Evolutionary conservation across 1,140 invertebrate genomes (phyloP), one percentile per base, ranked within the genome.

Genomic region (Drosophila gunungcola): DNA sequence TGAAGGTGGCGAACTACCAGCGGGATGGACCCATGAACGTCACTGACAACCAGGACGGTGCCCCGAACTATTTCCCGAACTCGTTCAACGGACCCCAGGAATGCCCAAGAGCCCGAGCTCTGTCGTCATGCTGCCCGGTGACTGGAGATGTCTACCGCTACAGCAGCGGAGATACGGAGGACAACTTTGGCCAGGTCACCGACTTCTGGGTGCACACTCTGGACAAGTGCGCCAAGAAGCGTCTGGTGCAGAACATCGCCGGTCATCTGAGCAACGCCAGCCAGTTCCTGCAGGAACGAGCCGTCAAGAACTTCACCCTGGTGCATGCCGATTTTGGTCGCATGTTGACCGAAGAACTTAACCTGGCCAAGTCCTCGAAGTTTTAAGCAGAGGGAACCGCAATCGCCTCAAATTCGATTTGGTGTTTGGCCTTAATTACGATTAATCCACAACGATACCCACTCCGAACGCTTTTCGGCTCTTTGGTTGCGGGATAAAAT

Each of bases 31-130:
- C 95, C 7, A 95, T 95, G 94, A 93, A 93, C 10, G 91, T 94
- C 12, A 92, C 93, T 79, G 93, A 94, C 58, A 96, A 95, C 81
- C 95, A 96, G 94, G 95, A 94, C 43, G 96, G 96, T 39, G 96
- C 96, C 11, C 98, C 98, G 2, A 99, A 99, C 93, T 99, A 99
- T 92, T 98, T 95, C 93, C 98, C 98, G 0, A 99, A 99, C 93
- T 98, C 97, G 67, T 99, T 99, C 93, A 93, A 93, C 67, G 98
- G 98, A 0, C 97, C 97, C 0, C 92, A 94, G 34, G 94, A 95
- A 69, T 93, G 93, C 57, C 92, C 93, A 6, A 92, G 94, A 16
- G 93, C 94, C 7, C 93, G 93, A 61, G 91, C 92, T n/a, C 88
- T 95, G 11, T 92, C 93, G 52, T 94, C 94, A 9, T 94, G 94